Evolutionary conservation across 2,113 vertebrate genomes (phyloP), one percentile per base, ranked within the genome.

Genomic region (Perognathus longimembris): DNA sequence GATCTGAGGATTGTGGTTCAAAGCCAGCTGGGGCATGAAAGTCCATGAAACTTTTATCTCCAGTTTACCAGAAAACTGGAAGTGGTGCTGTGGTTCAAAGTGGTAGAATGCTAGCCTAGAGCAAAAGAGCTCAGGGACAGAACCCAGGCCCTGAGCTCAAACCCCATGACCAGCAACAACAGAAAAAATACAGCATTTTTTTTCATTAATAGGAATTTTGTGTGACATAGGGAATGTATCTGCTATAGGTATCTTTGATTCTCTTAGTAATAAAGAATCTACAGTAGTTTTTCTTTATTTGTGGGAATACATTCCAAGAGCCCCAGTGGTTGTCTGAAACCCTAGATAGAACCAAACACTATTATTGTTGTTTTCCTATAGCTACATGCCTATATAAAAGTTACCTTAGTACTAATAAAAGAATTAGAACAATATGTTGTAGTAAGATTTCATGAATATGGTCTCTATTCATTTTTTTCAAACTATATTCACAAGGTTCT

Each of bases 111-210:
- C 45, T 45, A 45, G 45, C 45, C 45, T 45, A 11, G 10, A 45
- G 45, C 45, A 45, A 45, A 45, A 45, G 45, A 45, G 45, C 45
- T 45, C 45, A 45, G 45, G 45, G 45, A 45, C 45, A 45, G 45
- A 11, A 12, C 45, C 45, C 45, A 45, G 45, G 9, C 45, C 45
- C 45, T 45, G 45, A 45, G 12, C 12, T 45, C 45, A 45, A 11
- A 12, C 45, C 45, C 45, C 45, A 45, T 45, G 45, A 45, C 9
- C 45, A 45, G 12, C 45, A 45, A 45, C 9, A 45, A 45, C 45
- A 45, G 34, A 24, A 34, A 64, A 87, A 90, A 38, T 64, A 92
- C 7, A 81, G n/a, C 34, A 93, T 67, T 75, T 92, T 84, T 45
- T 38, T 74, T 5, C 17, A 66, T 63, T 90, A 83, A 28, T 74